Conservation (phyloP, 2,797 vertebrate species). For the Australoheros facetus region DNA sequence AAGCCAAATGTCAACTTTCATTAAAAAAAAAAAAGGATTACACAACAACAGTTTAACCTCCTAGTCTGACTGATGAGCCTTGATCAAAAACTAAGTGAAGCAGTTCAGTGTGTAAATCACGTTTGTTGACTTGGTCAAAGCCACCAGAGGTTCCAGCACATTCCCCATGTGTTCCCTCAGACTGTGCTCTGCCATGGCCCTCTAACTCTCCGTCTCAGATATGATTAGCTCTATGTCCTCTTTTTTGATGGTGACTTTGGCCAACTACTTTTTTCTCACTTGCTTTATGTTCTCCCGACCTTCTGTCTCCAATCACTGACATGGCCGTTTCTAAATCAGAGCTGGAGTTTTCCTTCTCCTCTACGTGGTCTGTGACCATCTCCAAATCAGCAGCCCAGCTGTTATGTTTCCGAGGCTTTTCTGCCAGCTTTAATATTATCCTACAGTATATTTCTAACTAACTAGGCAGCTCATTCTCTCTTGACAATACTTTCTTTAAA, state of each 20-base stretch:
- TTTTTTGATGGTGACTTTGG: no score
- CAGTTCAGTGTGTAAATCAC: constrained; percentile 40
- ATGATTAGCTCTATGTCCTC: constrained; percentile 62
- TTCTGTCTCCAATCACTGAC: no score
- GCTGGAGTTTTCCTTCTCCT: constrained; percentile 97
- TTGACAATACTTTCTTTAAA: no score
- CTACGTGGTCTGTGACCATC: constrained; percentile 95
- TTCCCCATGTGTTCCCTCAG: constrained; percentile 97
- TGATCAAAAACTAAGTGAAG: not conserved
- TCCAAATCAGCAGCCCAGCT: constrained; percentile 95
- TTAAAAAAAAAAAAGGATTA: constrained; percentile 40
- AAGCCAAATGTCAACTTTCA: constrained; percentile 36
- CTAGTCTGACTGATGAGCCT: not conserved
- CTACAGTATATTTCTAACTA: no score
- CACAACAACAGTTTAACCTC: not conserved
- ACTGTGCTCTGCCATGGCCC: constrained; percentile 90
- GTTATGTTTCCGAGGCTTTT: constrained; percentile 95
- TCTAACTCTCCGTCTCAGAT: constrained; percentile 95
- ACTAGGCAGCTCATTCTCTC: no score
- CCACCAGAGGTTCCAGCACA: constrained; percentile 90
- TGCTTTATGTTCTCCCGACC: no score
- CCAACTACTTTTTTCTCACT: no score
- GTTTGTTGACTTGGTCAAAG: constrained; percentile 89
- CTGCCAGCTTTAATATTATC: constrained; percentile 79
- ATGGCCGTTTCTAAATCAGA: constrained; percentile 91